Conservation (phyloP, 2,888 invertebrate genomes). For the Drosophila mayaguana region DNA sequence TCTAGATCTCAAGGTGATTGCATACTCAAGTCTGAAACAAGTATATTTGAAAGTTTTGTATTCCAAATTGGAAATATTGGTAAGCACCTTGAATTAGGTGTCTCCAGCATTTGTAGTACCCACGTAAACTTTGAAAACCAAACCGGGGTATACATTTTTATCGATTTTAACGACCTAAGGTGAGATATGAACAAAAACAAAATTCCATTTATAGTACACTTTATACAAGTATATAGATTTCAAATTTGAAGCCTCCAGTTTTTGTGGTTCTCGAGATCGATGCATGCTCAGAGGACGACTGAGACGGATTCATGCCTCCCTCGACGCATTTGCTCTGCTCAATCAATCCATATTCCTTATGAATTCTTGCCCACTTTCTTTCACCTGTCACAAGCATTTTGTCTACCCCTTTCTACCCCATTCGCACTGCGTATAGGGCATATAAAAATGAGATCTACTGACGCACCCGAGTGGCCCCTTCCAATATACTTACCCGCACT, state of each 20-base stretch:
- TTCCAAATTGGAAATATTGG: too few relatives aligned
- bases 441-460: constrained; percentile 7
- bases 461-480: constrained; percentile 10
- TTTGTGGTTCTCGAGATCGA: background rate
- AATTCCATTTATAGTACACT: accelerated
- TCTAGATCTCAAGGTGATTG: too few relatives aligned
- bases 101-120: too few relatives aligned
- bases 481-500: constrained; percentile 8
- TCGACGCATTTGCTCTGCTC: background rate
- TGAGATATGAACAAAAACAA: background rate
- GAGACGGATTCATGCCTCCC: background rate
- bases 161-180: background rate
- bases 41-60: too few relatives aligned
- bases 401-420: background rate
- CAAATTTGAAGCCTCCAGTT: background rate
- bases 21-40: too few relatives aligned
- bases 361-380: background rate
- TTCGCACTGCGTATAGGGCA: background rate
- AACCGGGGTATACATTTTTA: too few relatives aligned
- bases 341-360: background rate
- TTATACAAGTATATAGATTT: background rate
- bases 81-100: too few relatives aligned
- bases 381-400: background rate
- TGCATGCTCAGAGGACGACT: background rate
- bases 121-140: too few relatives aligned